These are phyloP conservation scores for Euphonia xanthogaster DNA, from an alignment of 2,797 vertebrate species.

Conservation along the genomic window DNA sequence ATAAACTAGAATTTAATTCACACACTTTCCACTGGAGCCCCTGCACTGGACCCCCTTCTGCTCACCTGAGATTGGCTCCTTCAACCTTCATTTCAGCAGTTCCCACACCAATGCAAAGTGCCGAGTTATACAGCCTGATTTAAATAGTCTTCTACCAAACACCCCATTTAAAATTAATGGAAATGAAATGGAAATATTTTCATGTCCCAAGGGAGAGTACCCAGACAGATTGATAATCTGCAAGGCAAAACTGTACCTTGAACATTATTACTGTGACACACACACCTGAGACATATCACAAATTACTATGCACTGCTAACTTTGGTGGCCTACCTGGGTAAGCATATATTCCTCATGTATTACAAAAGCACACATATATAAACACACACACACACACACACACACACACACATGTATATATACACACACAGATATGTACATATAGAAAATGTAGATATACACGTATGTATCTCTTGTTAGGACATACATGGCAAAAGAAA, in stretches of 20 bases:
- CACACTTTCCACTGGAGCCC: background rate
- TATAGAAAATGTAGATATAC: background rate
- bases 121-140: background rate
- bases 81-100: background rate
- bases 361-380: background rate
- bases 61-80: background rate
- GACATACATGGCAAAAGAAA: background rate
- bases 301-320: background rate
- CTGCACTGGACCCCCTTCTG: background rate
- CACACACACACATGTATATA: rapidly evolving
- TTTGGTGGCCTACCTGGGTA: background rate
- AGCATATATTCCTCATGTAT: background rate
- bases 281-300: background rate
- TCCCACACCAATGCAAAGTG: background rate
- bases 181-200: slow-evolving; percentile 50
- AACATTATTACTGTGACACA: background rate
- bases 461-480: background rate
- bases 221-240: slow-evolving; percentile 36
- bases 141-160: background rate
- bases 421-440: background rate
- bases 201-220: background rate
- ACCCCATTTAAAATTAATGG: background rate
- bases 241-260: slow-evolving; percentile 42
- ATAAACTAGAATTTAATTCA: background rate
- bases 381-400: background rate